phyloP scores from a whole-genome alignment of 2,797 vertebrate genomes.

The Cyprinodon diabolis region DNA sequence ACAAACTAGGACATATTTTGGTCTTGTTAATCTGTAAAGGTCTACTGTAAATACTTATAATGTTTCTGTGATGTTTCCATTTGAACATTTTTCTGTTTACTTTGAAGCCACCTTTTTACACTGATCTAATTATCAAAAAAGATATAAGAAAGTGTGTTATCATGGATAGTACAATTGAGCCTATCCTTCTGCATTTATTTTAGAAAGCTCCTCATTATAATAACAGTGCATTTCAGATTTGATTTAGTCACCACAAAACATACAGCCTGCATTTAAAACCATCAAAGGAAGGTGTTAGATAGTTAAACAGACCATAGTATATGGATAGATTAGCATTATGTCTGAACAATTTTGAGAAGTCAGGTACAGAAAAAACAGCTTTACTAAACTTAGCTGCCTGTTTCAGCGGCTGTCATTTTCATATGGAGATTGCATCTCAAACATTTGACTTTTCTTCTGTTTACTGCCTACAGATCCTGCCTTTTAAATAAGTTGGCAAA shows the following conservation, averaged over 20 bases:
- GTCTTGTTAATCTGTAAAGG: no score
- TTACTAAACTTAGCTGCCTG: not conserved
- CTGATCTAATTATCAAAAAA: no score
- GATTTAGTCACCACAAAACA: not conserved
- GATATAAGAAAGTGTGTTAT: no score
- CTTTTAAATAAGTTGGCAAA: slow-evolving; percentile 50
- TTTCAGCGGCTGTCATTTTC: slow-evolving; percentile 6
- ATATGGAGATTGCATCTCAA: not conserved
- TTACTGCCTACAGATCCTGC: slow-evolving; percentile 21
- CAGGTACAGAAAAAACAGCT: not conserved
- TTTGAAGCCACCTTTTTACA: no score
- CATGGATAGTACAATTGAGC: no score
- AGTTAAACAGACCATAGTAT: not conserved
- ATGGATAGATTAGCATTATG: not conserved
- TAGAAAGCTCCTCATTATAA: not conserved
- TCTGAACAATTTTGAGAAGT: not conserved
- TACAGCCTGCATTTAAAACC: not conserved
- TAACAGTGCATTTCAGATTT: not conserved
- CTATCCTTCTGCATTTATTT: no score
- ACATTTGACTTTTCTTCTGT: slow-evolving; percentile 11
- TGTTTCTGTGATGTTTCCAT: no score
- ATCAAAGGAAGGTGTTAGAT: not conserved
- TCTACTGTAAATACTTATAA: no score
- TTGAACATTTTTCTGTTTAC: no score
- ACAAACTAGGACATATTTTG: no score